These are phyloP conservation scores for Ooceraea biroi DNA, from an alignment of 1,140 invertebrate genomes.

Conservation along the genomic window DNA sequence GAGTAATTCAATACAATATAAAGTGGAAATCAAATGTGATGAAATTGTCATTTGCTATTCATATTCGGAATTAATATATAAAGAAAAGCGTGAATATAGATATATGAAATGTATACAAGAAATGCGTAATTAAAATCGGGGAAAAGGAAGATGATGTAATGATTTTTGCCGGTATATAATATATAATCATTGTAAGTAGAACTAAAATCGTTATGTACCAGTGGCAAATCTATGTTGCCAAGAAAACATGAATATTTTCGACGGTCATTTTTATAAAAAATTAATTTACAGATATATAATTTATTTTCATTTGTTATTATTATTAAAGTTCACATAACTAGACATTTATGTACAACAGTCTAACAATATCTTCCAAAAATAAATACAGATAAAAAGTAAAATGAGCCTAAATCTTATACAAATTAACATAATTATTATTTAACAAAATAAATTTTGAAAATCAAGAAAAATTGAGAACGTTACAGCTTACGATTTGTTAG, in stretches of 20 bases:
- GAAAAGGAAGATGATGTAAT: background rate
- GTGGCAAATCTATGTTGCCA: background rate
- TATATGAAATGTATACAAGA: constrained; percentile 27
- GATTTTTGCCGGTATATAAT: background rate
- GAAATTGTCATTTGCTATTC: background rate
- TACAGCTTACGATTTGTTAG: background rate
- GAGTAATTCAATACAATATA: background rate
- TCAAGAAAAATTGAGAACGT: background rate
- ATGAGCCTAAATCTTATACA: constrained; percentile 5
- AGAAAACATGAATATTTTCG: background rate
- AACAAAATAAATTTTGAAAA: background rate
- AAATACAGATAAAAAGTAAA: background rate
- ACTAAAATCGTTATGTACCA: background rate
- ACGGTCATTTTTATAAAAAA: background rate
- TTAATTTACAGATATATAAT: background rate
- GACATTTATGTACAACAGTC: background rate
- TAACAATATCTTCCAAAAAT: background rate
- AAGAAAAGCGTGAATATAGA: background rate
- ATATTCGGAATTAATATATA: background rate
- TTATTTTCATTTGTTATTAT: background rate
- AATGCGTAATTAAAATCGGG: constrained; percentile 3
- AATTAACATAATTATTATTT: constrained; percentile 6
- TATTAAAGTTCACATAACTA: constrained; percentile 1
- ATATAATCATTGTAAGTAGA: background rate
- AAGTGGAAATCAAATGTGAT: constrained; percentile 10